A percentile compares a stretch with the other conserved stretches of the same genome.
Evolutionary conservation across 2,888 invertebrate species (phyloP).

Genomic region (Drosophila siamana): DNA sequence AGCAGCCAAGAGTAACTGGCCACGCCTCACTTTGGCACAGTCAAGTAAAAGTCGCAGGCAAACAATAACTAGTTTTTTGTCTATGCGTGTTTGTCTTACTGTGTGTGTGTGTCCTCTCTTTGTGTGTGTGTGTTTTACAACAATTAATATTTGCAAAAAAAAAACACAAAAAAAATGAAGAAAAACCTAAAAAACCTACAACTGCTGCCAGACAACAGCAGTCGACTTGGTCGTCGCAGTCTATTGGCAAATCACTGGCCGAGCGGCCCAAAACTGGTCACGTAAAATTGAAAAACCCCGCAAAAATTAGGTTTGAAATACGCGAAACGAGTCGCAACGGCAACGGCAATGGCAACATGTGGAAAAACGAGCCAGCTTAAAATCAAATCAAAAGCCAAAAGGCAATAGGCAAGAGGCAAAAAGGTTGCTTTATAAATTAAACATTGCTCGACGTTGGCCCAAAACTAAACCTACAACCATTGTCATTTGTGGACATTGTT

Average conservation of each 20-base stretch:
- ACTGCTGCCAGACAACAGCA: slow-evolving; percentile 47
- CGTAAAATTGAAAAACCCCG: slow-evolving; percentile 68
- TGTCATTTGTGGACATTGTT: too few relatives aligned
- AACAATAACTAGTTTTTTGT: slow-evolving; percentile 65
- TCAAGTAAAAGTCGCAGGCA: slow-evolving; percentile 73
- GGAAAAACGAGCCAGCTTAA: slow-evolving; percentile 46
- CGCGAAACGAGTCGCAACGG: slow-evolving; percentile 51
- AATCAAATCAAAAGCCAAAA: slow-evolving; percentile 12
- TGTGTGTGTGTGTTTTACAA: slow-evolving; percentile 54
- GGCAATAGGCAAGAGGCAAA: slow-evolving; percentile 37
- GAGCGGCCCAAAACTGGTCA: slow-evolving; percentile 75
- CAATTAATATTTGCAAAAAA: slow-evolving; percentile 75
- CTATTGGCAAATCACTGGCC: slow-evolving; percentile 76
- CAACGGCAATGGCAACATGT: slow-evolving; percentile 57
- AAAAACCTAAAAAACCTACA: slow-evolving; percentile 55
- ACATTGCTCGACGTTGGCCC: slow-evolving; percentile 30
- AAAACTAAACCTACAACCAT: slow-evolving; percentile 1
- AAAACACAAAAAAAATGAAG: slow-evolving; percentile 31
- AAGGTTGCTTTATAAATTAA: slow-evolving; percentile 57
- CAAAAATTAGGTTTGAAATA: slow-evolving; percentile 71
- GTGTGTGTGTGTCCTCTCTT: not conserved
- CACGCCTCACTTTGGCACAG: slow-evolving; percentile 74
- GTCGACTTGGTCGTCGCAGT: slow-evolving; percentile 22
- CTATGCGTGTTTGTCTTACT: slow-evolving; percentile 8
- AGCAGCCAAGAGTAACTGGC: slow-evolving; percentile 36